A percentile compares a stretch with the other conserved stretches of the same genome.
Evolutionary conservation across 2,113 vertebrate species (phyloP).

Genomic region (Circaetus gallicus): DNA sequence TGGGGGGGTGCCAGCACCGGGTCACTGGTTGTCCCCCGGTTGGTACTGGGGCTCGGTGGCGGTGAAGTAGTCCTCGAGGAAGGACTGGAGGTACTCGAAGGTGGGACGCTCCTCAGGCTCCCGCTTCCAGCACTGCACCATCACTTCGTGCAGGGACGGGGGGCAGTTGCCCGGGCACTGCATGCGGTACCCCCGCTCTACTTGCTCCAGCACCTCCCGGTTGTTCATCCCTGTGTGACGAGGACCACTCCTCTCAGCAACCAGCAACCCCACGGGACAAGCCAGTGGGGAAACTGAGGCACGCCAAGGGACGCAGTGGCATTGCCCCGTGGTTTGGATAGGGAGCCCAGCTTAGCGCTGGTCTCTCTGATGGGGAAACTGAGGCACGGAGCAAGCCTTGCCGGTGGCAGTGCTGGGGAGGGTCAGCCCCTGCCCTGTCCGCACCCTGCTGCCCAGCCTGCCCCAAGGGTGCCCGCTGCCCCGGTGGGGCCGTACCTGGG

Average conservation of each 20-base stretch:
- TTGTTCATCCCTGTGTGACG: constrained; percentile 89
- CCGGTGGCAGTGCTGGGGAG: background rate
- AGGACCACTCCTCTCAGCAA: background rate
- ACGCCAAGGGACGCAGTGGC: rapidly evolving
- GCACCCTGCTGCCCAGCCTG: background rate
- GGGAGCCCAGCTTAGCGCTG: background rate
- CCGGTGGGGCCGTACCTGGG: constrained; percentile 78
- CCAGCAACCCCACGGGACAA: rapidly evolving
- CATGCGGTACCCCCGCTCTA: constrained; percentile 95
- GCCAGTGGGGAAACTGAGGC: background rate
- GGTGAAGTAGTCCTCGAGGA: constrained; percentile 97
- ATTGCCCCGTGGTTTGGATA: background rate
- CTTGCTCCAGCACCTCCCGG: constrained; percentile 94
- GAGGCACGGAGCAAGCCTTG: background rate
- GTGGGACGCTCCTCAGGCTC: constrained; percentile 94
- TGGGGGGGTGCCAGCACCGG: rapidly evolving
- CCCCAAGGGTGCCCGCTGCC: background rate
- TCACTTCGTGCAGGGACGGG: constrained; percentile 87
- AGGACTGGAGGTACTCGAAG: constrained; percentile 96
- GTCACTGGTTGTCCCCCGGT: constrained; percentile 82
- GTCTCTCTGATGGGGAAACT: background rate
- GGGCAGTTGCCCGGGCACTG: constrained; percentile 85
- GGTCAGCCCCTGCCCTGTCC: background rate
- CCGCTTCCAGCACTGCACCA: constrained; percentile 94
- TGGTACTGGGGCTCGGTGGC: constrained; percentile 98